phyloP scores from a whole-genome alignment of 2,888 invertebrate genomes.

The Drosophila mercatorum region DNA sequence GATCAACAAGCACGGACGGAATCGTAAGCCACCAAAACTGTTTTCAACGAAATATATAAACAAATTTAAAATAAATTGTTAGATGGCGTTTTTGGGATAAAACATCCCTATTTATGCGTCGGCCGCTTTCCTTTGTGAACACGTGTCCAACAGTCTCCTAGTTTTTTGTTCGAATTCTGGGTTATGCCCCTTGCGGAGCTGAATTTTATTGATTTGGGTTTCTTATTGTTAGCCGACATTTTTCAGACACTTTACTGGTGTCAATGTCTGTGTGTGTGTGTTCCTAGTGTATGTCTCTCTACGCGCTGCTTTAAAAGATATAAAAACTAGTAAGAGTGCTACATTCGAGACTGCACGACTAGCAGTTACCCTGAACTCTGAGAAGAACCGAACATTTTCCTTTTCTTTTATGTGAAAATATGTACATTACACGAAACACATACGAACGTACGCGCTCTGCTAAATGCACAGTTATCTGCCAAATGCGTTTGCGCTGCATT shows the following conservation, averaged over 20 bases:
- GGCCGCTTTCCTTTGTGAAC: conserved; percentile 74
- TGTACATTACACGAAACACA: no score
- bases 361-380: no score
- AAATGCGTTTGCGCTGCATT: no score
- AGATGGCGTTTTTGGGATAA: conserved; percentile 46
- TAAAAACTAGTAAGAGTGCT: no score
- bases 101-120: conserved; percentile 38
- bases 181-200: conserved; percentile 67
- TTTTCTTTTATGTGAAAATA: no score
- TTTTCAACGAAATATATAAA: conserved; percentile 32
- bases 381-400: no score
- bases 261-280: conserved; percentile 1
- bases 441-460: no score
- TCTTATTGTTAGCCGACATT: conserved; percentile 41
- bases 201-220: conserved; percentile 76
- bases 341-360: no score
- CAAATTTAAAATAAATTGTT: conserved; percentile 58
- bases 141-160: conserved; percentile 68
- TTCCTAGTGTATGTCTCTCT: conserved; percentile 6
- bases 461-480: no score
- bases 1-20: conserved; percentile 17
- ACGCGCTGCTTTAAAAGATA: neutral
- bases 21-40: conserved; percentile 5
- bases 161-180: conserved; percentile 47
- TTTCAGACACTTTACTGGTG: conserved; percentile 27